Evolutionary conservation across 1,140 invertebrate genomes (phyloP), one percentile per base, ranked within the genome.

Genomic region (Ectropis grisescens): DNA sequence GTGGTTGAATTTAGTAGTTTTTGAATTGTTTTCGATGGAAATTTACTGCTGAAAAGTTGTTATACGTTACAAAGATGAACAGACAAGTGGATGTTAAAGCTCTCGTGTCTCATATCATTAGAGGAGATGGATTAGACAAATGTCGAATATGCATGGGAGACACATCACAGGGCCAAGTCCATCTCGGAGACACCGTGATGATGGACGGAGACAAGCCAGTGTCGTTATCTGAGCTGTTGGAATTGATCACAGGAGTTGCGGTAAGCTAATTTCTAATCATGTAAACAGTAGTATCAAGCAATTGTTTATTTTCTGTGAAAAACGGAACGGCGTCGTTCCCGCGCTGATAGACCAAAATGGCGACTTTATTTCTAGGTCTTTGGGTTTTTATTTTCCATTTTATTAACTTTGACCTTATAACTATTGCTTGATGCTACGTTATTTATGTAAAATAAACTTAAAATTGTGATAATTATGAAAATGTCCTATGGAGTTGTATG

Each of bases 61-160:
- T n/a, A n/a, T n/a, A n/a, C n/a, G n/a, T n/a, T 8, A 19, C 16
- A 11, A 62, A 40, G 47, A 80, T 80, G 71, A 60, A 29, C 14
- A 55, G 57, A 30, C 60, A 71, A 65, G 54, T 80, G n/a, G 60
- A 80, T 38, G 41, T 75, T 22, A 80, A 74, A 36, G 72, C 72
- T 11, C 47, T 80, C 30, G 54, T 80, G 34, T 71, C 75, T 0
- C 75, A 80, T 37, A 58, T 80, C 39, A 52, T 80, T 1, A 43
- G 53, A 28, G 72, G 72, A 26, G 72, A 80, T 43, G 75, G 75
- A 1, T 35, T 44, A 15, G 54, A 78, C 29, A 75, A 57, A 57
- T 80, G 72, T 32, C 46, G 75, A 46, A 78, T 80, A 37, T 80
- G 75, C 33, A 74, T 80, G 70, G 72, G 75, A 6, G 69, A 71